Conservation (phyloP, 1,140 invertebrate species). For the Drosophila simulans region DNA sequence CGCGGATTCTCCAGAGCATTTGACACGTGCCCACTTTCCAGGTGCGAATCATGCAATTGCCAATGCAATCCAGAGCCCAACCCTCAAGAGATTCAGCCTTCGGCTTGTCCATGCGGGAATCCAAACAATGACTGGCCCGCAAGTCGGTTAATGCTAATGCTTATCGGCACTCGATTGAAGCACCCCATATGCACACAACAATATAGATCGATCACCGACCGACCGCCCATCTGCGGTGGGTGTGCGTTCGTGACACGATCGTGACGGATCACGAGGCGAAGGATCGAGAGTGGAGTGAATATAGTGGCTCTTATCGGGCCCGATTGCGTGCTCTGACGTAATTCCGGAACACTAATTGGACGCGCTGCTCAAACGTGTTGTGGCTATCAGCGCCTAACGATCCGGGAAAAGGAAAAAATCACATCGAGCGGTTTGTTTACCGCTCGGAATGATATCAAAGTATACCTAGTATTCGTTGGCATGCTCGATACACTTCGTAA, state of each 20-base stretch:
- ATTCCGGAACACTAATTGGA: slow-evolving; percentile 56
- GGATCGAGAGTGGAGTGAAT: slow-evolving; percentile 17
- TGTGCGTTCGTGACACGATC: slow-evolving; percentile 11
- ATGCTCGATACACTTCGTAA: slow-evolving; percentile 23
- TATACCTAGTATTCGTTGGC: neutral
- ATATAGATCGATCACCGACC: neutral
- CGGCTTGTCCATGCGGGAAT: slow-evolving; percentile 2
- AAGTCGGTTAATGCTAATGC: slow-evolving; percentile 2
- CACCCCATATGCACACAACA: neutral
- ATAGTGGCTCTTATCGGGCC: slow-evolving; percentile 6
- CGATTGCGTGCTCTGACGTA: slow-evolving; percentile 40
- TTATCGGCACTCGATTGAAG: slow-evolving; percentile 27
- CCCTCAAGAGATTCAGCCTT: slow-evolving; percentile 8
- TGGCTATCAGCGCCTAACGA: slow-evolving; percentile 40
- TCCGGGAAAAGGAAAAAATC: slow-evolving; percentile 15
- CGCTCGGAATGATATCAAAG: slow-evolving; percentile 36
- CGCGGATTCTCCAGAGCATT: neutral
- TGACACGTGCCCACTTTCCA: slow-evolving; percentile 9
- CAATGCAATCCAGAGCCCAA: slow-evolving; percentile 12
- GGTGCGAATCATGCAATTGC: neutral
- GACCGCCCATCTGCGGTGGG: neutral
- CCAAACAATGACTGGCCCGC: slow-evolving; percentile 31
- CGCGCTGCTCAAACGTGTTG: slow-evolving; percentile 58
- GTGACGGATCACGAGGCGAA: slow-evolving; percentile 16
- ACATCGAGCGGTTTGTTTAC: slow-evolving; percentile 65